Evolutionary conservation across 2,888 invertebrate genomes (phyloP).

Genomic region (Pristionchus arcanus): DNA sequence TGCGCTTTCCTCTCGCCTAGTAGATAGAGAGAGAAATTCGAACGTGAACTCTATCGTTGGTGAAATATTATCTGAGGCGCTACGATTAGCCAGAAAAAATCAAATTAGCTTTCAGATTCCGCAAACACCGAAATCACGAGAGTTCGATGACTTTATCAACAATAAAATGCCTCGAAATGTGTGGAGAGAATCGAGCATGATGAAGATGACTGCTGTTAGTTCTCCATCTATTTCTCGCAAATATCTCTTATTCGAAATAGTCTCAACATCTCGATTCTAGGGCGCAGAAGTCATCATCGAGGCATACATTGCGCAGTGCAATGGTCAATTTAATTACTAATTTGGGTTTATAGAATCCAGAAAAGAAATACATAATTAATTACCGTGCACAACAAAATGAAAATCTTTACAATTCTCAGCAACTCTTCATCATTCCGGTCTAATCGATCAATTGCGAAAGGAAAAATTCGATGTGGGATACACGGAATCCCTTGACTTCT

Average conservation of each 20-base stretch:
- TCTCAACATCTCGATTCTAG: background rate
- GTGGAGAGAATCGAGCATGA: conserved; percentile 14
- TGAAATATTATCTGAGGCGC: background rate
- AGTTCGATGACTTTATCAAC: background rate
- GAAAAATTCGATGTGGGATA: conserved; percentile 18
- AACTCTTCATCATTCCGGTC: background rate
- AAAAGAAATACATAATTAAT: background rate
- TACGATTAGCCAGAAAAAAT: background rate
- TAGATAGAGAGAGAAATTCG: background rate
- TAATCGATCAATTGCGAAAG: background rate
- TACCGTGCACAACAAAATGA: background rate
- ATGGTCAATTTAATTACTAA: background rate
- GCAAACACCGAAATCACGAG: background rate
- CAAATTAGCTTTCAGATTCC: background rate
- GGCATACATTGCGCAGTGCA: conserved; percentile 20
- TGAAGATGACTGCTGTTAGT: background rate
- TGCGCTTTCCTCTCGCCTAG: background rate
- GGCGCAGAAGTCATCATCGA: conserved; percentile 8
- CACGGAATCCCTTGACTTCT: background rate
- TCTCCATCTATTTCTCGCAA: background rate
- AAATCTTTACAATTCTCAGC: background rate
- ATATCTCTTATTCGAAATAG: background rate
- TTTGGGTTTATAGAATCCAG: background rate
- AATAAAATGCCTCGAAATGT: conserved; percentile 1
- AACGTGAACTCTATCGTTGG: background rate